Evolutionary conservation across 1,140 invertebrate genomes (phyloP), one percentile per base, ranked within the genome.

Genomic region (Acromyrmex heyeri): DNA sequence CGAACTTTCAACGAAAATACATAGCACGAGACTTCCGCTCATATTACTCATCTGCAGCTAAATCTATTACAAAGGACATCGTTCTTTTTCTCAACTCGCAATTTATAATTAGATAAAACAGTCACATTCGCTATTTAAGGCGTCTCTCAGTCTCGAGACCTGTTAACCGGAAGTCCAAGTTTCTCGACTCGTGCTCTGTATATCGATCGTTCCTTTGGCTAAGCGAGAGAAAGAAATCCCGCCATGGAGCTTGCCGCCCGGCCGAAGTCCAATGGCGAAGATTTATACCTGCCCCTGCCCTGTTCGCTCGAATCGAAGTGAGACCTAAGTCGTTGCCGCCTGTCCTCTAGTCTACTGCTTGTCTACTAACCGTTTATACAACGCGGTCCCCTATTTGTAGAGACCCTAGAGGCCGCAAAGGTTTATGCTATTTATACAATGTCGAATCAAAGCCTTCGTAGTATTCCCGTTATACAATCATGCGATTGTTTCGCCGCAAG

Each of bases 321-420:
- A 83, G 79, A 83, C 57, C 57, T 30, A 75, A 75, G 69, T 83
- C 69, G 69, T 83, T 83, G 79, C 57, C 79, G 69, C 55, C 77
- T 79, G 62, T 83, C 69, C 69, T 83, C 79, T 83, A 83, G 69
- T 69, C 65, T 83, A 62, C 79, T 12, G 69, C 79, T 83, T 75
- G 69, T 83, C 79, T 83, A 83, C 79, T 83, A 83, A 83, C 79
- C 79, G 79, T 83, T 83, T 75, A 83, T 83, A 83, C 57, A 83
- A 83, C 79, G 69, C 79, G 70, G 69, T 18, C 44, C 67, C 55
- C 57, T 83, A 83, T 83, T 83, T 83, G 79, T 83, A 83, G 79
- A 73, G 69, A 83, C 69, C 38, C 79, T 83, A 83, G 79, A 75
- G 69, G 69, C 79, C 79, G 24, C 57, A 62, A 83, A 75, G 57